phyloP scores from a whole-genome alignment of 2,888 invertebrate species.

The Lasioglossum lativentre region DNA sequence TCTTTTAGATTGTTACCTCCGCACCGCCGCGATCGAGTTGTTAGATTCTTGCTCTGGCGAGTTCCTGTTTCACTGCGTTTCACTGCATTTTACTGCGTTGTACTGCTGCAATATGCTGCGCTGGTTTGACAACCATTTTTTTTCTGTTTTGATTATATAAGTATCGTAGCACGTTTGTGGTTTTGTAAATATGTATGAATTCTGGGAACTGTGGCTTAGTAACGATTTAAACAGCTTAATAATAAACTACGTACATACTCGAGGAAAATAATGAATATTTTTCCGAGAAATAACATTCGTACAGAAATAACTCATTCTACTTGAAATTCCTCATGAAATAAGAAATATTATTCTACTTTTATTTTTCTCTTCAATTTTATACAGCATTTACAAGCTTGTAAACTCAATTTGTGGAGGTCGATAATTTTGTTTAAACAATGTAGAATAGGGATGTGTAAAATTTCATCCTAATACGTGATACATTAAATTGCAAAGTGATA shows the following conservation, averaged over 20 bases:
- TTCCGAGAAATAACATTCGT: background rate
- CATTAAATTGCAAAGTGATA: background rate
- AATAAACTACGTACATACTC: background rate
- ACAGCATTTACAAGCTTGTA: background rate
- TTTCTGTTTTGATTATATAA: background rate
- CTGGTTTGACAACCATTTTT: background rate
- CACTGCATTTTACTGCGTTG: no score
- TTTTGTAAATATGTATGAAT: background rate
- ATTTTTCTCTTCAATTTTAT: no score
- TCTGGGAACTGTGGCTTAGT: no score
- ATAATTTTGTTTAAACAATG: background rate
- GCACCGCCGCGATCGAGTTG: background rate
- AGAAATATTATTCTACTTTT: background rate
- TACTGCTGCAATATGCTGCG: background rate
- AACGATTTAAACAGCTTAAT: background rate
- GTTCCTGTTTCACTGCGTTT: background rate
- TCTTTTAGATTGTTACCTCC: constrained; percentile 6
- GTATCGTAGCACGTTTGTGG: background rate
- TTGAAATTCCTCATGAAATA: background rate
- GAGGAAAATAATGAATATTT: background rate
- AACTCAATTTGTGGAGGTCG: background rate
- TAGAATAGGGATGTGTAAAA: background rate
- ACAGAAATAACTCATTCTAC: no score
- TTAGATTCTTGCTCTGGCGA: background rate
- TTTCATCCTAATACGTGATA: no score